phyloP scores from a whole-genome alignment of 2,888 invertebrate genomes.

The Hyles lineata region DNA sequence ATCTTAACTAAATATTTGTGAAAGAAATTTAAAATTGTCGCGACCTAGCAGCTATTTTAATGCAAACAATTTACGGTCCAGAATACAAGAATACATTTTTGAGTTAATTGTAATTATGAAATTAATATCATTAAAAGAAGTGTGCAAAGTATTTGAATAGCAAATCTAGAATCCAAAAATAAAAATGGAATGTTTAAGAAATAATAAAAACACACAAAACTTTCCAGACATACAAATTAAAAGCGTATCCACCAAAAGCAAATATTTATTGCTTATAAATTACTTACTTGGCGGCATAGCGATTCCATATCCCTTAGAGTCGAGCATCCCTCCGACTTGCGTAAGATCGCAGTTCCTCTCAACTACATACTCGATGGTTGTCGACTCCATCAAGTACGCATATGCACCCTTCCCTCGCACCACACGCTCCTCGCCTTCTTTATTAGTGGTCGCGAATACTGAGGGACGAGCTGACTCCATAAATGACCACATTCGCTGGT shows the following conservation, averaged over 20 bases:
- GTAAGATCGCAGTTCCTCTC: slow-evolving; percentile 95
- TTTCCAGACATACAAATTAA: background rate
- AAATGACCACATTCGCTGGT: slow-evolving; percentile 97
- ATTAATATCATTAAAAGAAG: background rate
- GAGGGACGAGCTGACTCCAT: slow-evolving; percentile 95
- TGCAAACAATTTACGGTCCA: too few relatives aligned
- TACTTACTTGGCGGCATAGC: slow-evolving; percentile 95
- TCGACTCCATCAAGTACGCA: slow-evolving; percentile 99
- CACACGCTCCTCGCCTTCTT: slow-evolving; percentile 96
- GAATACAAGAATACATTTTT: background rate
- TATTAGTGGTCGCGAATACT: slow-evolving; percentile 93
- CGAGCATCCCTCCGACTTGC: slow-evolving; percentile 95
- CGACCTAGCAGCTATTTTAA: background rate
- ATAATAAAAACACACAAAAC: too few relatives aligned
- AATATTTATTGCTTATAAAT: background rate
- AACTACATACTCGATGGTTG: slow-evolving; percentile 97
- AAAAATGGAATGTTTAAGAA: too few relatives aligned
- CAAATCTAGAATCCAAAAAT: too few relatives aligned
- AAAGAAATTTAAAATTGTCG: background rate
- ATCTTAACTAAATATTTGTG: background rate
- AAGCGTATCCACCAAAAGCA: background rate
- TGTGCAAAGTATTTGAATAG: background rate
- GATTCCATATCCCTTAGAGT: slow-evolving; percentile 98
- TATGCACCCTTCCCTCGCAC: slow-evolving; percentile 93
- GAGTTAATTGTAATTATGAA: background rate